Evolutionary conservation across 1,140 invertebrate genomes (phyloP).

Genomic region (Drosophila pectinifera): DNA sequence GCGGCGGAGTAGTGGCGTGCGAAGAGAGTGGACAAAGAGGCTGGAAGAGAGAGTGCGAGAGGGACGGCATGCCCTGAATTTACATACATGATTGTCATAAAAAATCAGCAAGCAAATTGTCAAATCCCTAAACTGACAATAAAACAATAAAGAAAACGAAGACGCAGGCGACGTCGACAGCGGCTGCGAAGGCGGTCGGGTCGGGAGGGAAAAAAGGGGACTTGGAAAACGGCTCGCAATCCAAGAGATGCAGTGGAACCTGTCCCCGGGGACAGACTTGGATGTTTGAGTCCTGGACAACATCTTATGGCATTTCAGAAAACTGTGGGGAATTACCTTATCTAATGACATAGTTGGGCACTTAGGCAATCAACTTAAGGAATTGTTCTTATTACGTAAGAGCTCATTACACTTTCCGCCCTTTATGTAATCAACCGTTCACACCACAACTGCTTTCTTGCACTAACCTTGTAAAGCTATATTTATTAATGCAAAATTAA

Average conservation of each 20-base stretch:
- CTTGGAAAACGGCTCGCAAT: not conserved
- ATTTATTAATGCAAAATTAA: no score
- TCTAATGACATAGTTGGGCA: no score
- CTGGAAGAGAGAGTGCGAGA: constrained; percentile 8
- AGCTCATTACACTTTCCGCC: no score
- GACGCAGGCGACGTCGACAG: constrained; percentile 31
- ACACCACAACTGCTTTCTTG: no score
- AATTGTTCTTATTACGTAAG: no score
- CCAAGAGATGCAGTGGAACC: constrained; percentile 7
- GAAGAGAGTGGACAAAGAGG: constrained; percentile 1
- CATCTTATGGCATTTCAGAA: no score
- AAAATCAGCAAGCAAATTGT: constrained; percentile 83
- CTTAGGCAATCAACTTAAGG: no score
- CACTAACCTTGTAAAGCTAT: no score
- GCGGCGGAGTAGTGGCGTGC: constrained; percentile 23
- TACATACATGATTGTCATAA: constrained; percentile 83
- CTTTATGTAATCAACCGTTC: no score
- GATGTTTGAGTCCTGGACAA: no score
- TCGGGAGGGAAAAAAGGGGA: constrained; percentile 3
- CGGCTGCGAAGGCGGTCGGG: constrained; percentile 13
- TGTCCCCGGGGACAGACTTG: no score
- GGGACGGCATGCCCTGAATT: constrained; percentile 50
- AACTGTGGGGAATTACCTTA: no score
- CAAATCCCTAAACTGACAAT: constrained; percentile 83
- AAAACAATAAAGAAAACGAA: constrained; percentile 81